Conservation (phyloP, 2,113 vertebrate genomes). For the Delphinapterus leucas region DNA sequence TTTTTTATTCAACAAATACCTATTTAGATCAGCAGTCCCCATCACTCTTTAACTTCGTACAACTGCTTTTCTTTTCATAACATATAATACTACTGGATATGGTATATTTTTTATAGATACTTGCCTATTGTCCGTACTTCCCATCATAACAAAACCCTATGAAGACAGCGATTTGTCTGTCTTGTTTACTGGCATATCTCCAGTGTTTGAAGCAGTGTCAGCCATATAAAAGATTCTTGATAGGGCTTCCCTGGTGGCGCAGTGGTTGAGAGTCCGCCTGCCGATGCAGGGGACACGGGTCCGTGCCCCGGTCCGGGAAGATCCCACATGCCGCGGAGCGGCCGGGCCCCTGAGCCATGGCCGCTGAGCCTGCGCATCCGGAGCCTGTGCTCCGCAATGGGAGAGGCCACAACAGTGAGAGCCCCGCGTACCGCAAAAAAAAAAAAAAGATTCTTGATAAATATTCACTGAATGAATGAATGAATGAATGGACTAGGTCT, state of each 20-base stretch:
- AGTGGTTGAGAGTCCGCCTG: no score
- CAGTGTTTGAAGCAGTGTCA: background rate
- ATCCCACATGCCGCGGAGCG: no score
- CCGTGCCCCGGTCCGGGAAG: no score
- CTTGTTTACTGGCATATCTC: background rate
- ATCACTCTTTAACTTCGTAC: background rate
- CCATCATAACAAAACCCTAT: constrained; percentile 5
- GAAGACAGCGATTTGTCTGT: background rate
- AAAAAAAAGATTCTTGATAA: constrained; percentile 42
- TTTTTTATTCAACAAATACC: constrained; percentile 15
- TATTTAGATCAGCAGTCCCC: background rate
- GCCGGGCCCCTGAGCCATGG: no score
- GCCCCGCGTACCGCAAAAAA: no score
- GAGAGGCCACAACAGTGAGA: no score
- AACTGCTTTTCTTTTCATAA: constrained; percentile 23
- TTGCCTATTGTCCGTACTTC: background rate
- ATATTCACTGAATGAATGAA: constrained; percentile 49
- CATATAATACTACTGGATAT: background rate
- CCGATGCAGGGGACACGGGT: no score
- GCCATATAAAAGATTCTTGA: constrained; percentile 17
- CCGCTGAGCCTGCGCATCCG: no score
- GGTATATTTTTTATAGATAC: constrained; percentile 12
- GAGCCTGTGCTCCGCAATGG: no score
- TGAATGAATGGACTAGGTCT: background rate
- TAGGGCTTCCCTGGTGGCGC: background rate